phyloP scores from a whole-genome alignment of 2,888 invertebrate genomes.

The Eupithecia tripunctaria region DNA sequence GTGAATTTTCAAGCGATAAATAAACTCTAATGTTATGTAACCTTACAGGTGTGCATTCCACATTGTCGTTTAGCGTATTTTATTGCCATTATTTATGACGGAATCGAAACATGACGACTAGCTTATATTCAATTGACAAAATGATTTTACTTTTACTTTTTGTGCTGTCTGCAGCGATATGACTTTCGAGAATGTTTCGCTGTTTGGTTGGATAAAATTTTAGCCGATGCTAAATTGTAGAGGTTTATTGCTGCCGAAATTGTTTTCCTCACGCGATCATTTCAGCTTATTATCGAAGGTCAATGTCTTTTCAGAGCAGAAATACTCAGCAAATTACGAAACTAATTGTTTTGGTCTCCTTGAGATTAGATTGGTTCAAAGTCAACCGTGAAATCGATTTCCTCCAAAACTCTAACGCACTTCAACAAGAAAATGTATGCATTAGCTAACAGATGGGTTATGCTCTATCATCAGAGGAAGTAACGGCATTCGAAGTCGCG shows the following conservation, averaged over 20 bases:
- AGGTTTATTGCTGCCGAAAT: conserved; percentile 29
- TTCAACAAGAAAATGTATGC: conserved; percentile 2
- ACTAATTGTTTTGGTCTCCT: conserved; percentile 45
- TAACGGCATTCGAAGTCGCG: conserved; percentile 53
- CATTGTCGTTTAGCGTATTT: conserved; percentile 27
- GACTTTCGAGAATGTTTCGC: conserved; percentile 31
- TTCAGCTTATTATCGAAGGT: conserved; percentile 17
- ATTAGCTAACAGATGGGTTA: conserved; percentile 26
- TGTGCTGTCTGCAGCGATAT: conserved; percentile 20
- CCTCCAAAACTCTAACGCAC: not conserved
- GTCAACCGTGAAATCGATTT: not conserved
- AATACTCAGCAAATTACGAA: conserved; percentile 20
- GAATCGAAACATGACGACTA: conserved; percentile 22
- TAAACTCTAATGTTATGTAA: conserved; percentile 31
- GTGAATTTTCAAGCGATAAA: conserved; percentile 38
- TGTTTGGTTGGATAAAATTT: conserved; percentile 23
- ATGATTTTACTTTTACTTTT: conserved; percentile 34
- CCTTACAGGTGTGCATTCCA: conserved; percentile 28
- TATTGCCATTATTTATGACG: conserved; percentile 27
- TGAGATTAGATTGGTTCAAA: conserved; percentile 31
- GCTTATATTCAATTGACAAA: conserved; percentile 23
- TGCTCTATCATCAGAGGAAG: conserved; percentile 45
- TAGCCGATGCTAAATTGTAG: conserved; percentile 23
- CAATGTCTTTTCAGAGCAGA: conserved; percentile 1
- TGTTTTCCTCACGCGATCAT: conserved; percentile 56